Evolutionary conservation across 2,113 vertebrate species (phyloP).

Genomic region (Lepisosteus oculatus): DNA sequence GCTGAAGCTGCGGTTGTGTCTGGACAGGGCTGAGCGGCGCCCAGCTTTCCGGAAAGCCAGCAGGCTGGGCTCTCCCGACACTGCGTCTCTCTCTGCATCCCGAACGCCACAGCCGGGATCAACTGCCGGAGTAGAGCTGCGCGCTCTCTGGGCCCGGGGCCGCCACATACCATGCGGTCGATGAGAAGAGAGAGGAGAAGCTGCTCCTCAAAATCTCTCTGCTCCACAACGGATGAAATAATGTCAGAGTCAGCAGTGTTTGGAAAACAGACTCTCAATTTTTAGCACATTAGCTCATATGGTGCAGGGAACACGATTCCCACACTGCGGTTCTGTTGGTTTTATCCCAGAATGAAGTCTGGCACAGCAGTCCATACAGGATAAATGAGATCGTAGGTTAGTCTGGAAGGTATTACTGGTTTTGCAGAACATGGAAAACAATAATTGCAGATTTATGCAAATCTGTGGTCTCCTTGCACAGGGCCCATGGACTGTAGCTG

Average conservation of each 20-base stretch:
- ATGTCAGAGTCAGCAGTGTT: constrained; percentile 40
- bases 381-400: constrained; percentile 14
- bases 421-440: constrained; percentile 41
- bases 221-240: constrained; percentile 2
- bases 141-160: too few relatives aligned
- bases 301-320: constrained; percentile 22
- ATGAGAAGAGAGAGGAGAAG: background rate
- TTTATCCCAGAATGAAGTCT: constrained; percentile 11
- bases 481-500: constrained; percentile 14
- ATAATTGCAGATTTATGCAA: constrained; percentile 24
- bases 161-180: too few relatives aligned
- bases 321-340: constrained; percentile 14
- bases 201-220: background rate
- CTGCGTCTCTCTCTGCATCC: too few relatives aligned
- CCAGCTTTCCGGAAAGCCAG: background rate
- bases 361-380: background rate
- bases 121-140: too few relatives aligned
- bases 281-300: constrained; percentile 39
- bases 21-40: background rate
- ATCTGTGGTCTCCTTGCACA: background rate
- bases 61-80: background rate
- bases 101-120: background rate
- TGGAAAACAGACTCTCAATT: constrained; percentile 47
- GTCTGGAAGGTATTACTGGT: constrained; percentile 34
- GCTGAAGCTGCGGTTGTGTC: background rate